Evolutionary conservation across 2,888 invertebrate genomes (phyloP), one percentile per base, ranked within the genome.

Genomic region (Myathropa florea): DNA sequence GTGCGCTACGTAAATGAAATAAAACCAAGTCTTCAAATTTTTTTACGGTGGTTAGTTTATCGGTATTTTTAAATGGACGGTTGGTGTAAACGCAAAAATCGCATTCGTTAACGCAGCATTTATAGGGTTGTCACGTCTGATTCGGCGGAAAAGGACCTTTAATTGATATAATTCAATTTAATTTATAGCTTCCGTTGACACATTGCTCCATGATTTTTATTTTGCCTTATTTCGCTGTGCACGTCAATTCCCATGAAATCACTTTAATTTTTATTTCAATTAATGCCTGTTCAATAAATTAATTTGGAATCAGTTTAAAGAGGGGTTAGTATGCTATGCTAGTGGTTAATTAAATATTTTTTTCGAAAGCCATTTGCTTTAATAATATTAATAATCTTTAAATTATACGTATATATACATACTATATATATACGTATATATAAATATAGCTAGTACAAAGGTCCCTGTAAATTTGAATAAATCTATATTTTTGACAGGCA

Each of bases 261-360:
- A 30, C 60, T 75, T 80, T 55, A 70, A 80, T 80, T 60, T 67
- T 39, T 60, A 39, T 70, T 83, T 80, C 75, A 83, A 83, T 80
- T 80, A 80, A 71, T 64, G 70, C 84, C 65, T 84, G 60, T 76
- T 75, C 61, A 63, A 80, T 70, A 84, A 80, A 84, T 84, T 84
- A 70, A 83, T 83, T 84, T 70, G 75, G 23, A 76, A 80, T 61
- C 59, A 36, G 10, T 63, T 78, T 73, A 60, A 76, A 67, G 53
- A 21, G 23, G 23, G 18, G 21, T 78, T 57, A 60, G 28, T 64
- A 12, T 46, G n/a, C n/a, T n/a, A 12, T 26, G 9, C 23, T 18
- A 24, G 53, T 68, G 46, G 59, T 67, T 76, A 53, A 60, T 76
- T 76, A 67, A 76, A 76, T 23, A 14, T n/a, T 46, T 57, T 23